Evolutionary conservation across 2,888 invertebrate species (phyloP).

Genomic region (Frankliniella fusca): DNA sequence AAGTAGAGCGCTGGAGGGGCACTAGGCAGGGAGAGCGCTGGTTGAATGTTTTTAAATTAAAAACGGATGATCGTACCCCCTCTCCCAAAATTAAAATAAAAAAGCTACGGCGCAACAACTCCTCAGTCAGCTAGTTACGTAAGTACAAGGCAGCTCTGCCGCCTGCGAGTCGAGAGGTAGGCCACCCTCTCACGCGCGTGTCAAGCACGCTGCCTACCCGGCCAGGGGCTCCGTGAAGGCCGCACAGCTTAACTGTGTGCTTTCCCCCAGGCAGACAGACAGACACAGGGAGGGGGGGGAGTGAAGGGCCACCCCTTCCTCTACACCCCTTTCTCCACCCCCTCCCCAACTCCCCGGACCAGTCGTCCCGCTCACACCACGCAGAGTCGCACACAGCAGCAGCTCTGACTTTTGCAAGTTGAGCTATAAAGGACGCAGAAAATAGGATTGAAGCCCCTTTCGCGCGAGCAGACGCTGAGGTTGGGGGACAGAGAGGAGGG

Average conservation of each 20-base stretch:
- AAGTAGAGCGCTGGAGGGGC: no score
- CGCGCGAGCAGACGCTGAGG: neutral
- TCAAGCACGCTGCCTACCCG: neutral
- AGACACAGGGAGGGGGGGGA: neutral
- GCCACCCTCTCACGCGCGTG: neutral
- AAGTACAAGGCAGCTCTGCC: neutral
- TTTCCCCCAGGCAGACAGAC: neutral
- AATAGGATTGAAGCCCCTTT: constrained; percentile 6
- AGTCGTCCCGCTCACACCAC: neutral
- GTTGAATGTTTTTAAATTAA: no score
- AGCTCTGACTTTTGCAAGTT: constrained; percentile 16
- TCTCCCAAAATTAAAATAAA: no score
- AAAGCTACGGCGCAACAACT: no score
- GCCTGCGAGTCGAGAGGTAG: neutral
- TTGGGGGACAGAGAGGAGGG: neutral
- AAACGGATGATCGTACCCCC: no score
- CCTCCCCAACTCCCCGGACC: no score
- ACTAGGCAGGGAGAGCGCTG: no score
- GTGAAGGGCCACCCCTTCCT: no score
- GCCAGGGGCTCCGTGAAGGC: neutral
- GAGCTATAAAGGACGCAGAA: constrained; percentile 22
- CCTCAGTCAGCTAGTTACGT: no score
- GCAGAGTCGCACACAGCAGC: neutral
- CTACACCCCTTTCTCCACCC: no score
- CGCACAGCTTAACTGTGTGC: neutral